These are phyloP conservation scores for Engystomops pustulosus DNA, from an alignment of 2,113 vertebrate genomes.

Conservation along the genomic window DNA sequence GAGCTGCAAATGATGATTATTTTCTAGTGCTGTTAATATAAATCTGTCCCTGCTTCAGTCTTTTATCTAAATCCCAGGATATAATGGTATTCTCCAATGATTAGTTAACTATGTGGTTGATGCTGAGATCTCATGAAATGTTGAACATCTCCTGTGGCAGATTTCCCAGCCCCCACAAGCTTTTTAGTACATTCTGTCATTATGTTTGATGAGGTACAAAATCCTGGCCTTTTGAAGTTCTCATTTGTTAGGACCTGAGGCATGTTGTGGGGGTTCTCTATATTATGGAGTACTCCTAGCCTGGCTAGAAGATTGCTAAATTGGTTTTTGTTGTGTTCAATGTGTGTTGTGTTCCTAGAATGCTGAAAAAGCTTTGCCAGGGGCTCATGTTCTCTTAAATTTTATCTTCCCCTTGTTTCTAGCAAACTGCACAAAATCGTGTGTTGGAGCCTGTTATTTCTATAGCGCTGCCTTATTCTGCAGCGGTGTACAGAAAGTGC, in stretches of 20 bases:
- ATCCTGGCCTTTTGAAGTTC: constrained; percentile 38
- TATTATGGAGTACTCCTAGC: constrained; percentile 7
- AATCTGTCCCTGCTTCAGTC: background rate
- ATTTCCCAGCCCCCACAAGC: constrained; percentile 26
- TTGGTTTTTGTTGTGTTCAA: constrained; percentile 15
- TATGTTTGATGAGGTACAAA: constrained; percentile 18
- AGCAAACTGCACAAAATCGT: background rate
- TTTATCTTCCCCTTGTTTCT: constrained; percentile 16
- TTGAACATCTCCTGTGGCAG: constrained; percentile 40
- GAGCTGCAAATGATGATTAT: background rate
- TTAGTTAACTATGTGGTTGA: constrained; percentile 23
- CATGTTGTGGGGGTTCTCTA: constrained; percentile 14
- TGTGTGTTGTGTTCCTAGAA: constrained; percentile 38
- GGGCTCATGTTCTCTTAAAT: background rate
- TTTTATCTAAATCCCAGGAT: constrained; percentile 47
- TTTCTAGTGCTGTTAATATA: constrained; percentile 6
- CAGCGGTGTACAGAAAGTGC: no score
- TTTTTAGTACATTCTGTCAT: constrained; percentile 44
- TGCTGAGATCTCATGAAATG: constrained; percentile 22
- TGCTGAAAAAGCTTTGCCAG: constrained; percentile 41
- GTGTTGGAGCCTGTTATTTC: background rate
- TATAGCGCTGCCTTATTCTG: no score
- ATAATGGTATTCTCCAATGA: constrained; percentile 22
- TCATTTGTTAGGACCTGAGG: constrained; percentile 30
- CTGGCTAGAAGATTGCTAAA: constrained; percentile 16